A percentile compares a stretch with the other conserved stretches of the same genome.
Conservation (phyloP, 2,888 invertebrate genomes). For the Margaritifera margaritifera region DNA sequence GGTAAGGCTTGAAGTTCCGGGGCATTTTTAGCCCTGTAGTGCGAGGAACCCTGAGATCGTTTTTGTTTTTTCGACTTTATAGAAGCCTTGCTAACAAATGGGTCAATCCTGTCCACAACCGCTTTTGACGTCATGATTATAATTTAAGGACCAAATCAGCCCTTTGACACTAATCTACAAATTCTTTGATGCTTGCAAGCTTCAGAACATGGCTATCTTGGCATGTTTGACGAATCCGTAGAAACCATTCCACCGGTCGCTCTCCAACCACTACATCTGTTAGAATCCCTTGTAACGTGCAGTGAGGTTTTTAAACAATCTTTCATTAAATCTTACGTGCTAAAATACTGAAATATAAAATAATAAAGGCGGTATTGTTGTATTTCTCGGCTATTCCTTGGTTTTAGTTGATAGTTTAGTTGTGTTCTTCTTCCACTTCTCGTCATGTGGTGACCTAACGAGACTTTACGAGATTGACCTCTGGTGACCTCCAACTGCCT, state of each 20-base stretch:
- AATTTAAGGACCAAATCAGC: constrained; percentile 22
- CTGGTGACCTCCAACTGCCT: constrained; percentile 26
- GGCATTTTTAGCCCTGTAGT: constrained; percentile 98
- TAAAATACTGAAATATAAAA: background rate
- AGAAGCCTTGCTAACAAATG: constrained; percentile 91
- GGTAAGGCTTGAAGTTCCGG: constrained; percentile 97
- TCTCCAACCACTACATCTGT: constrained; percentile 6
- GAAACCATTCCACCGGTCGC: constrained; percentile 44
- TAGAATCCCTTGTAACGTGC: background rate
- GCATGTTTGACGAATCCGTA: constrained; percentile 57
- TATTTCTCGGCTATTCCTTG: constrained; percentile 25
- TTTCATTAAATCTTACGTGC: constrained; percentile 9
- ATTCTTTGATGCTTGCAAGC: constrained; percentile 15
- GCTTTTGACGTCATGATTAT: constrained; percentile 56
- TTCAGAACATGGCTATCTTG: constrained; percentile 55
- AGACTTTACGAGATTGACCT: constrained; percentile 48
- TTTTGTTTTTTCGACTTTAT: constrained; percentile 99
- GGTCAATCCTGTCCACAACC: constrained; percentile 97
- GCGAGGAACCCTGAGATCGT: constrained; percentile 98
- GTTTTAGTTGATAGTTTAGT: constrained; percentile 57
- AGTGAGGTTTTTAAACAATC: constrained; percentile 1
- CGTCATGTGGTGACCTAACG: constrained; percentile 53
- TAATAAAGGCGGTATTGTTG: background rate
- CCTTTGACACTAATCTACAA: constrained; percentile 20
- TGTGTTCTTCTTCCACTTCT: constrained; percentile 51